Evolutionary conservation across 2,113 vertebrate species (phyloP), one percentile per base, ranked within the genome.

Genomic region (Esox niger): DNA sequence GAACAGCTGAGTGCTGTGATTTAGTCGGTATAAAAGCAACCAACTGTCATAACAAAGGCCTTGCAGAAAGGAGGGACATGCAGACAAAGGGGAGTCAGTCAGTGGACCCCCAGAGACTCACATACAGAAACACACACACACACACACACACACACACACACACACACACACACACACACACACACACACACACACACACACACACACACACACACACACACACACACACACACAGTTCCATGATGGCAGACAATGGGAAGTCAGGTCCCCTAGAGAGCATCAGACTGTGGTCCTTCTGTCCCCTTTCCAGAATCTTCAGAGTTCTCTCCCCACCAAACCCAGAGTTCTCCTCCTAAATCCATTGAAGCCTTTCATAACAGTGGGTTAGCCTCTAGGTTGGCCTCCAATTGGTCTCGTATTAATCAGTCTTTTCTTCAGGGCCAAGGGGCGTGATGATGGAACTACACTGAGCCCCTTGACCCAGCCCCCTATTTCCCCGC

Each of bases 31-130:
- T 90, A 87, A 91, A 91, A 90, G 89, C 84, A 64, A 79, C 84
- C 90, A 91, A 93, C 88, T 91, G 90, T 91, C 91, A 92, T 85
- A 91, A 91, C 90, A 92, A 91, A 90, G 86, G 17, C 27, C 29
- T 29, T 85, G 88, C 88, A 87, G 87, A 85, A 81, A 87, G 87
- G 80, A 27, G 54, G 54, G 23, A 71, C 79, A 54, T 62, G 32
- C 77, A 88, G 86, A 89, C 88, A 87, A 89, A 86, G 82, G 86
- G 88, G 80, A 43, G 38, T 43, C 38, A 86, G 85, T 87, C 88
- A 84, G 70, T 23, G 62, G 69, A 75, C 81, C 85, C 83, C 80
- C 78, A 75, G 81, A 84, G 82, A 74, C 79, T 77, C 70, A 78
- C 79, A 82, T 73, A 84, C 74, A 83, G 76, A n/a, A n/a, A n/a